A percentile compares a stretch with the other conserved stretches of the same genome.
These are phyloP conservation scores for Trichopria drosophilae DNA, from an alignment of 2,888 invertebrate species.

Conservation along the genomic window DNA sequence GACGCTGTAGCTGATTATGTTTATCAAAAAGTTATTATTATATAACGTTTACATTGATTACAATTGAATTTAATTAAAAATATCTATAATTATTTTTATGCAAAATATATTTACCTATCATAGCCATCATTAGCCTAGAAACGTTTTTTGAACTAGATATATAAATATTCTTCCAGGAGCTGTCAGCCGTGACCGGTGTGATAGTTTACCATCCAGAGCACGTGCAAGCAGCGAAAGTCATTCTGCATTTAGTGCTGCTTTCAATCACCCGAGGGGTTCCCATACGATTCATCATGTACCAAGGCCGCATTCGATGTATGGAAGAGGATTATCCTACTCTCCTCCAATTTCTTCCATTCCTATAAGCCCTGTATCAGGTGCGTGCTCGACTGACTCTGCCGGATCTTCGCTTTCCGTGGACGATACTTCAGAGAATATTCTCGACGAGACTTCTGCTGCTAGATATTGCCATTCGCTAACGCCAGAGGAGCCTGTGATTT, in stretches of 20 bases:
- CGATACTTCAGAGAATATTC: slow-evolving; percentile 61
- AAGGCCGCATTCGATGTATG: slow-evolving; percentile 59
- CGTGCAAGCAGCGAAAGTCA: slow-evolving; percentile 68
- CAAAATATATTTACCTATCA: no score
- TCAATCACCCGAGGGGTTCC: slow-evolving; percentile 53
- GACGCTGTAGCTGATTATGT: no score
- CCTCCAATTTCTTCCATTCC: slow-evolving; percentile 65
- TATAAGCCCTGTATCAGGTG: slow-evolving; percentile 66
- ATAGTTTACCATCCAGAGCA: slow-evolving; percentile 79
- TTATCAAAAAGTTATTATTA: no score
- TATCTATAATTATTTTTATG: no score
- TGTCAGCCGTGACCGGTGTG: slow-evolving; percentile 72
- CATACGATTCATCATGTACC: slow-evolving; percentile 58
- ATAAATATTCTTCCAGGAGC: slow-evolving; percentile 40
- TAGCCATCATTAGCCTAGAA: no score
- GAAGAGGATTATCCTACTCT: slow-evolving; percentile 59
- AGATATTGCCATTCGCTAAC: slow-evolving; percentile 63
- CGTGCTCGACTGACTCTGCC: slow-evolving; percentile 68
- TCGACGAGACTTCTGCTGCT: slow-evolving; percentile 48
- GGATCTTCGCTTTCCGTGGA: slow-evolving; percentile 71
- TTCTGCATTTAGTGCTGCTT: slow-evolving; percentile 39
- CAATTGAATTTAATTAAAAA: no score
- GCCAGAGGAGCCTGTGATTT: slow-evolving; percentile 67
- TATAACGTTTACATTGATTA: no score
- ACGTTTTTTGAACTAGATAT: no score